Percentiles rank a stretch among this genome's conserved stretches.
Evolutionary conservation across 2,888 invertebrate genomes (phyloP).

Genomic region (Agrochola macilenta): DNA sequence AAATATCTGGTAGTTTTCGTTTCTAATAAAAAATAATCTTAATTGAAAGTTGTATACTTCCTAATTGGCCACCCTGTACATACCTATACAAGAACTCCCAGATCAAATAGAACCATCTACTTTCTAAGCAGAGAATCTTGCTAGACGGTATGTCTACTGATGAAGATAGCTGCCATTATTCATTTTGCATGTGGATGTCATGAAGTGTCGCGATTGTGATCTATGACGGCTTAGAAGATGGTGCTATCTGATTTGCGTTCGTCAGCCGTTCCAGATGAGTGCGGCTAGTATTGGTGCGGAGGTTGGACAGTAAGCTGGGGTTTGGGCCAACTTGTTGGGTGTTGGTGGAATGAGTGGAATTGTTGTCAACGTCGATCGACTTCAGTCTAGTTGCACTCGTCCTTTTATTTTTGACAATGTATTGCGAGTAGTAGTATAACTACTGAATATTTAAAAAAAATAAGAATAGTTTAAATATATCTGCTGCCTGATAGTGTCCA

Average conservation of each 20-base stretch:
- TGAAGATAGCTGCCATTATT: slow-evolving; percentile 66
- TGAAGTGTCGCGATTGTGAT: slow-evolving; percentile 65
- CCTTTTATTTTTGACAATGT: too few species aligned
- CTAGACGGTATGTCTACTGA: slow-evolving; percentile 57
- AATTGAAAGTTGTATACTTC: too few species aligned
- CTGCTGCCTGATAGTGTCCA: neutral
- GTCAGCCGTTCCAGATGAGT: slow-evolving; percentile 47
- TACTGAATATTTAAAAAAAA: neutral
- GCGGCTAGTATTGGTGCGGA: slow-evolving; percentile 1
- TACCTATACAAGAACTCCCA: slow-evolving; percentile 37
- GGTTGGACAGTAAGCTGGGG: slow-evolving; percentile 11
- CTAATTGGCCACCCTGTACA: neutral
- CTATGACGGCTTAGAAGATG: slow-evolving; percentile 59
- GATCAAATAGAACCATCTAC: slow-evolving; percentile 64
- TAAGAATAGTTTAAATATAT: neutral
- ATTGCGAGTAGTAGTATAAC: too few species aligned
- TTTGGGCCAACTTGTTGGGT: slow-evolving; percentile 25
- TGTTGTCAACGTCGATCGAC: neutral
- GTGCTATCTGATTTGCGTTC: slow-evolving; percentile 62
- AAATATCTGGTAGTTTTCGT: too few species aligned
- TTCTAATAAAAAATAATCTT: too few species aligned
- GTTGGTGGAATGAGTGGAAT: neutral
- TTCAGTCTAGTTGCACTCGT: neutral
- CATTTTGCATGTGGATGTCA: slow-evolving; percentile 66
- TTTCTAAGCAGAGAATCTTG: slow-evolving; percentile 60